These are phyloP conservation scores for Calliphora vicina DNA, from an alignment of 1,140 invertebrate species.

Conservation along the genomic window DNA sequence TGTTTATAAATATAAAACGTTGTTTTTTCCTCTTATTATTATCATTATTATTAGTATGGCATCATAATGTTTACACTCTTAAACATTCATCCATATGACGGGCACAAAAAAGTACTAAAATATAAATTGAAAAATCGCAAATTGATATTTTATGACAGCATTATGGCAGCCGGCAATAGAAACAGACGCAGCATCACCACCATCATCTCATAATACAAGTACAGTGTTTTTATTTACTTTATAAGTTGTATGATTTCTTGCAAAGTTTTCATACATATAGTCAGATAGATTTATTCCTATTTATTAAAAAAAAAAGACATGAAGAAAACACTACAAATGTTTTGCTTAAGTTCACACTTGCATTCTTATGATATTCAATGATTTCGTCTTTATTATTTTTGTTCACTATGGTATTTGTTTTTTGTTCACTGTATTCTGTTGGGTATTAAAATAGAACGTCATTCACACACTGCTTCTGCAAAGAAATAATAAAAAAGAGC, in stretches of 20 bases:
- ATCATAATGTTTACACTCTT: background rate
- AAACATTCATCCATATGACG: background rate
- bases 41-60: background rate
- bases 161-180: background rate
- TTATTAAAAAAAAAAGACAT: too few species aligned
- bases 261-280: too few species aligned
- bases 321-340: background rate
- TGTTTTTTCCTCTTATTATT: background rate
- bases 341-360: background rate
- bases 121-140: slow-evolving; percentile 21
- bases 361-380: background rate
- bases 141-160: slow-evolving; percentile 27
- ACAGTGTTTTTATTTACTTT: too few species aligned
- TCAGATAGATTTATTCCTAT: too few species aligned
- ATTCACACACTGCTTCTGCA: background rate
- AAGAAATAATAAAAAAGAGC: background rate
- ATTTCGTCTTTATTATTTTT: background rate
- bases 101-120: background rate
- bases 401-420: too few species aligned
- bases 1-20: background rate
- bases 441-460: too few species aligned
- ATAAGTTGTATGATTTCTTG: too few species aligned
- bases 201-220: too few species aligned
- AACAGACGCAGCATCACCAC: background rate
- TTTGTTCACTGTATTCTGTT: too few species aligned